These are phyloP conservation scores for Sphaerodactylus townsendi DNA, from an alignment of 2,113 vertebrate species.

Conservation along the genomic window DNA sequence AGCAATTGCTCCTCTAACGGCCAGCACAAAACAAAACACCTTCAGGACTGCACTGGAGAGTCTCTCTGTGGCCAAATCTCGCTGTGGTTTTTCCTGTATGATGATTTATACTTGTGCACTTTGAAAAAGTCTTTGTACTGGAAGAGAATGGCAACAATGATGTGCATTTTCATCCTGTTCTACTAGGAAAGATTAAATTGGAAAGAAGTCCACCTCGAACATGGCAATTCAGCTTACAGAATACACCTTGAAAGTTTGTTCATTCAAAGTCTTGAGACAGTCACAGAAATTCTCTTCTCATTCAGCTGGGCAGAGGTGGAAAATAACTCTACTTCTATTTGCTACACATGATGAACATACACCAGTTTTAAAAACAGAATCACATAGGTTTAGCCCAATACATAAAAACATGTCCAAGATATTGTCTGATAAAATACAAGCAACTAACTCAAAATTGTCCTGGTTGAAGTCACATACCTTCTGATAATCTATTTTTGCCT, in stretches of 20 bases:
- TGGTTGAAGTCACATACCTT: neutral
- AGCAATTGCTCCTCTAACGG: no score
- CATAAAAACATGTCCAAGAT: neutral
- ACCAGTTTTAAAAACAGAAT: neutral
- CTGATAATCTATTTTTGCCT: neutral
- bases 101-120: no score
- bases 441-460: neutral
- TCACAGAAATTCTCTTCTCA: neutral
- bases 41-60: no score
- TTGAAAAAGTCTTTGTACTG: no score
- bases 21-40: no score
- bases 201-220: neutral
- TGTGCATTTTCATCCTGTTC: no score
- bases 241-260: neutral
- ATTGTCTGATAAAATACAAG: neutral
- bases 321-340: neutral
- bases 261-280: neutral
- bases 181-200: no score
- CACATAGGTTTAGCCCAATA: neutral
- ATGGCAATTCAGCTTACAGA: neutral
- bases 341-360: neutral
- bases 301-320: neutral
- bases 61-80: no score
- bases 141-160: no score
- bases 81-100: no score